Base-by-base conservation (phyloP, 2,888 invertebrate genomes). In the Aphidoletes aphidimyza region DNA sequence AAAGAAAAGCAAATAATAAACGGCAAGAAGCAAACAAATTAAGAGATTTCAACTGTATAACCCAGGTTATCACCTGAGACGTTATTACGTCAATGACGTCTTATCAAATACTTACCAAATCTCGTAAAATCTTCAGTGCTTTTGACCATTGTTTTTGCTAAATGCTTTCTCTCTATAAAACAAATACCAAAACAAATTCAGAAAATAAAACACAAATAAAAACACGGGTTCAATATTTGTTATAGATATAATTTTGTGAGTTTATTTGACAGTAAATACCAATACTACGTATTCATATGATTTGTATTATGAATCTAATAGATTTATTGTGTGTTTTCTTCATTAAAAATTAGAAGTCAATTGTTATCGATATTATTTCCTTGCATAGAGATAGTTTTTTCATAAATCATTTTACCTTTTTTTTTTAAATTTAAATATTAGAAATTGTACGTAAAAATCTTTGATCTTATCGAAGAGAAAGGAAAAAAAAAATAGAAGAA, bases 201-300 rank as follows among this genome's bases (percentile, higher is more conserved):
- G 5, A 39, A 39, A 39, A 39, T 8, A 11, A 39, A 8, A 47
- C 6, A 14, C 19, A 47, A 47, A 14, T 6, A 47, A 47, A 47
- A 6, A 47, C 47, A 47, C 17, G 2, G 17, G 17, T 47, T 17
- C 2, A 39, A 8, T 39, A 17, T 69, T 30, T 69, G 69, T 69
- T 69, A 69, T 69, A 69, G 69, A 69, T 69, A 69, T 69, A 69
- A n/a, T 69, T 69, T 69, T 69, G 69, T 69, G 69, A 69, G 34
- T 69, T 69, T 69, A 69, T 69, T 69, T 69, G 69, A 69, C 69
- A 69, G 34, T 69, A 69, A 69, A 30, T 69, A 19, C 69, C 69
- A 69, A 69, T 69, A 69, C 69, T 69, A 69, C 69, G 69, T 69
- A 69, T 69, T 69, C 69, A 30, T 69, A 30, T 34, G 34, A 30